Conservation (phyloP, 92 coral and sea anemone genomes). For the Virgularia gustaviana region DNA sequence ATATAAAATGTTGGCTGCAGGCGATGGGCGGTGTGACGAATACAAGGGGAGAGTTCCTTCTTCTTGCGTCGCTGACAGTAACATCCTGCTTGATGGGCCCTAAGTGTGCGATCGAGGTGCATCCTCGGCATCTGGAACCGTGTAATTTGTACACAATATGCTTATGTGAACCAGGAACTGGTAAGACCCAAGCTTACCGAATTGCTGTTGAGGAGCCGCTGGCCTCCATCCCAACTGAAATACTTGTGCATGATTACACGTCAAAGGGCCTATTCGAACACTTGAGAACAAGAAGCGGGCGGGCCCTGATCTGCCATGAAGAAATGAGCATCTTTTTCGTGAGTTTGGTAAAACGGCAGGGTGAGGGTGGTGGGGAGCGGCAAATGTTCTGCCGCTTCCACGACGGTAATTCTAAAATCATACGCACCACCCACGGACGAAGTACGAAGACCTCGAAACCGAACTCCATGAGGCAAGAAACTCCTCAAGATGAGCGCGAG, state of each 20-base stretch:
- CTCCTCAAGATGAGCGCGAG: too few relatives aligned
- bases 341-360: background rate
- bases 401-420: background rate
- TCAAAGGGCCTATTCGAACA: background rate
- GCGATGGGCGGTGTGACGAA: constrained; percentile 13
- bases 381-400: constrained; percentile 11
- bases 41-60: background rate
- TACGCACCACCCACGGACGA: background rate
- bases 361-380: constrained; percentile 7
- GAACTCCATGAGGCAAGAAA: too few relatives aligned
- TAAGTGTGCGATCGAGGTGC: background rate
- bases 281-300: background rate
- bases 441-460: background rate
- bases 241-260: background rate
- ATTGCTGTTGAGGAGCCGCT: constrained; percentile 2
- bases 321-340: constrained; percentile 20
- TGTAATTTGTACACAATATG: background rate
- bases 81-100: constrained; percentile 16
- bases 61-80: background rate
- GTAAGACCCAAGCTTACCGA: constrained; percentile 7
- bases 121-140: background rate
- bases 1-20: background rate
- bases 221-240: too few relatives aligned
- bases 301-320: constrained; percentile 1
- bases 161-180: constrained; percentile 18